Percentiles rank a stretch among this genome's conserved stretches.
Conservation (phyloP, 2,797 vertebrate genomes). For the Knipowitschia caucasica region DNA sequence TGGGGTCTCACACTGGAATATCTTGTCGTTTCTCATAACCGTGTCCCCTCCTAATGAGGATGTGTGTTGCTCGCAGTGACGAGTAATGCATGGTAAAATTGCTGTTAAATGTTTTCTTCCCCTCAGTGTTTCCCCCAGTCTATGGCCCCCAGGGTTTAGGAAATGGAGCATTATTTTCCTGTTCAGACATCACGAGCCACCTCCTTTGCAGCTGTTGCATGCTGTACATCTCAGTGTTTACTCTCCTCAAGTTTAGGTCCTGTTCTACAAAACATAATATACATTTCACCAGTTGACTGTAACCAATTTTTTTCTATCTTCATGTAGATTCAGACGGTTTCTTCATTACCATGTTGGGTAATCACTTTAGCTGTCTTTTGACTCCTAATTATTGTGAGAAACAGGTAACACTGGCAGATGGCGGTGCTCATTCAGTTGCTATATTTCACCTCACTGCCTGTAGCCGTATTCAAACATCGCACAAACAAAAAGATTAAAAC, state of each 20-base stretch:
- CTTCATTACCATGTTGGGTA: constrained; percentile 11
- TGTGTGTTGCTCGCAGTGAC: constrained; percentile 48
- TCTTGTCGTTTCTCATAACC: constrained; percentile 44
- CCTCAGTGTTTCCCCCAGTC: constrained; percentile 16
- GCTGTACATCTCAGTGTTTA: constrained; percentile 70
- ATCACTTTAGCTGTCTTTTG: constrained; percentile 49
- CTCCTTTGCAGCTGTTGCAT: constrained; percentile 88
- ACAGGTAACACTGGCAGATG: constrained; percentile 69
- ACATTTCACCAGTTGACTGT: constrained; percentile 19
- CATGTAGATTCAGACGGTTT: constrained; percentile 2
- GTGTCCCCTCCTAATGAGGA: constrained; percentile 40
- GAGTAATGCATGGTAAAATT: constrained; percentile 58
- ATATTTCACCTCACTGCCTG: constrained; percentile 55
- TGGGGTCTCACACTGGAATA: constrained; percentile 48
- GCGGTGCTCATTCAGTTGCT: constrained; percentile 54
- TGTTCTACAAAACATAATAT: constrained; percentile 37
- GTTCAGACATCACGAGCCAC: constrained; percentile 72
- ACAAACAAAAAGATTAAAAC: constrained; percentile 63
- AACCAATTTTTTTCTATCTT: not conserved
- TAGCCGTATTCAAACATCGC: constrained; percentile 69
- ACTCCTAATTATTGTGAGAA: constrained; percentile 57
- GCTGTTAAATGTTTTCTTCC: constrained; percentile 50
- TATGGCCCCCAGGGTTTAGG: constrained; percentile 67
- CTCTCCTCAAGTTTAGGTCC: constrained; percentile 41
- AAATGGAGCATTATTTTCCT: constrained; percentile 77